A percentile compares a stretch with the other conserved stretches of the same genome.
These are phyloP conservation scores for Schrankia costaestrigalis DNA, from an alignment of 2,888 invertebrate genomes.

Conservation along the genomic window DNA sequence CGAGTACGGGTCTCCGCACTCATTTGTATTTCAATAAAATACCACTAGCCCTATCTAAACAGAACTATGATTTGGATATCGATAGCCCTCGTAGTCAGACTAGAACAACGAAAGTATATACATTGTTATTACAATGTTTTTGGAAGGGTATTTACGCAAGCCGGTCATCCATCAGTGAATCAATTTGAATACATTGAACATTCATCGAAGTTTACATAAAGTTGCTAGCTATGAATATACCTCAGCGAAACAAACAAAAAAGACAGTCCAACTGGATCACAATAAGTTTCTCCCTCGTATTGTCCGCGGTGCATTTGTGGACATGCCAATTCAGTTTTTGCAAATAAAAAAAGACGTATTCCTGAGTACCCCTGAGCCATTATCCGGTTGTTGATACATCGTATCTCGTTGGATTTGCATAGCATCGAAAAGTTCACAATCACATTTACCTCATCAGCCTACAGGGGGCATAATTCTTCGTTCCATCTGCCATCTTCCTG, in stretches of 20 bases:
- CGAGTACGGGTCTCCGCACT: conserved; percentile 61
- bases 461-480: conserved; percentile 77
- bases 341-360: conserved; percentile 34
- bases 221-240: conserved; percentile 49
- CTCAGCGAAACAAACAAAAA: conserved; percentile 49
- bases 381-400: conserved; percentile 59
- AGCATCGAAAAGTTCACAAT: conserved; percentile 77
- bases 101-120: conserved; percentile 40
- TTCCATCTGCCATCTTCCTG: conserved; percentile 78
- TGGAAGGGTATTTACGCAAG: conserved; percentile 51
- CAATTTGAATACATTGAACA: conserved; percentile 70
- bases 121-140: conserved; percentile 56
- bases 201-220: conserved; percentile 60
- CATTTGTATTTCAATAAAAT: conserved; percentile 80
- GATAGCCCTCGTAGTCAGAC: conserved; percentile 28
- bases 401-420: conserved; percentile 72
- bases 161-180: conserved; percentile 64
- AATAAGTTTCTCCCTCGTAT: conserved; percentile 43
- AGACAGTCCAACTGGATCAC: conserved; percentile 37
- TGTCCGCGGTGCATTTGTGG: conserved; percentile 39
- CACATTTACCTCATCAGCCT: conserved; percentile 79
- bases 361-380: conserved; percentile 48
- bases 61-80: conserved; percentile 58
- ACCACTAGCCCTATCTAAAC: conserved; percentile 76
- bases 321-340: conserved; percentile 54